These are phyloP conservation scores for human DNA, from an alignment of 2,113 vertebrate species.

Conservation along the genomic window DNA sequence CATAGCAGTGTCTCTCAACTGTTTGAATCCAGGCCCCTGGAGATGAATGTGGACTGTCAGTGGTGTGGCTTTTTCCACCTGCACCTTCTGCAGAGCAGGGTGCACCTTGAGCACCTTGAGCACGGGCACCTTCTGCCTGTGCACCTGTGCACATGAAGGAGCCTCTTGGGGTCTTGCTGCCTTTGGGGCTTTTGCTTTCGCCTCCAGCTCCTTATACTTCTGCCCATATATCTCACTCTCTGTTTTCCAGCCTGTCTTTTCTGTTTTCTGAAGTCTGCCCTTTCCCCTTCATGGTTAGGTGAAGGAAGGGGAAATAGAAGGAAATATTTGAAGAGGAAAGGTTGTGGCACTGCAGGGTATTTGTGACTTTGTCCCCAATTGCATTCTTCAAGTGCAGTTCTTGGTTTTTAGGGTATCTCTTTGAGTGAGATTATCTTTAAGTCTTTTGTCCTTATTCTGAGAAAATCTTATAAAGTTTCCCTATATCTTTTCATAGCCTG, in stretches of 20 bases:
- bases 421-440: not conserved
- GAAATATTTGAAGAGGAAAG: not conserved
- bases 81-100: not conserved
- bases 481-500: not conserved
- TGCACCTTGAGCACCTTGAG: no score
- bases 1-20: not conserved
- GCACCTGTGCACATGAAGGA: not conserved
- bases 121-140: no score
- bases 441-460: not conserved
- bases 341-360: accelerated
- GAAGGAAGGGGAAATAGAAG: not conserved
- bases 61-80: no score
- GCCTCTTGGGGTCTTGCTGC: not conserved
- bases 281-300: not conserved
- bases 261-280: not conserved
- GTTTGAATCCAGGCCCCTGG: not conserved
- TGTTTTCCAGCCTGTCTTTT: not conserved
- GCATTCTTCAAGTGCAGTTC: accelerated
- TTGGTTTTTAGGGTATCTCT: not conserved
- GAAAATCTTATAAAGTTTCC: not conserved
- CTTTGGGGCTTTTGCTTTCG: not conserved
- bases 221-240: accelerated
- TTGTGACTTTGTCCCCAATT: not conserved
- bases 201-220: not conserved
- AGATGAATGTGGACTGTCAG: not conserved